phyloP scores from a whole-genome alignment of 1,140 invertebrate genomes.

The Cephus cinctus region DNA sequence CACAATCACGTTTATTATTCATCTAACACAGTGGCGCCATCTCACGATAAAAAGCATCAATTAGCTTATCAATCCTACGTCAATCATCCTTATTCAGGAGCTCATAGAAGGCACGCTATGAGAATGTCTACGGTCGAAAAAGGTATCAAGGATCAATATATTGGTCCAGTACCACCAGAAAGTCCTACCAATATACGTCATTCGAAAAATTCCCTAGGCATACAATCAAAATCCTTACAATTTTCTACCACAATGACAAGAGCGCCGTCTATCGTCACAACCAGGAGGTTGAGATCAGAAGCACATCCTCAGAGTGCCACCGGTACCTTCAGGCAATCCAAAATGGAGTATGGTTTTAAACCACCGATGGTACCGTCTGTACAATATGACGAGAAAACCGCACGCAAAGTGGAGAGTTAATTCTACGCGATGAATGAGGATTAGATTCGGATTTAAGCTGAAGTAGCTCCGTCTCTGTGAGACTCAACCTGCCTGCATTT shows the following conservation, averaged over 20 bases:
- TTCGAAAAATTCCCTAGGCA: not conserved
- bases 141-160: constrained; percentile 38
- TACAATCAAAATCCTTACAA: not conserved
- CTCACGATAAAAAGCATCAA: too few relatives aligned
- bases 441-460: too few relatives aligned
- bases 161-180: constrained; percentile 51
- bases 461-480: too few relatives aligned
- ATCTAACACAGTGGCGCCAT: too few relatives aligned
- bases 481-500: too few relatives aligned
- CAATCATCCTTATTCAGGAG: constrained; percentile 11
- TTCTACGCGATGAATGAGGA: too few relatives aligned
- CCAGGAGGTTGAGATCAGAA: constrained; percentile 40
- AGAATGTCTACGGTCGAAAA: constrained; percentile 19
- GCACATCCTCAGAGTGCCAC: constrained; percentile 43
- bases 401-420: constrained; percentile 46
- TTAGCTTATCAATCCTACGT: constrained; percentile 14
- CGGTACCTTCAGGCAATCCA: constrained; percentile 63
- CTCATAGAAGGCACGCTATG: constrained; percentile 10
- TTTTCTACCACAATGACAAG: constrained; percentile 6
- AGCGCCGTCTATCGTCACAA: constrained; percentile 7
- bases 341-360: constrained; percentile 79
- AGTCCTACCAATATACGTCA: constrained; percentile 4
- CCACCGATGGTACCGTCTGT: constrained; percentile 76
- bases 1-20: too few relatives aligned
- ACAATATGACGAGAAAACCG: constrained; percentile 69